Base-by-base conservation (phyloP, 2,797 vertebrate genomes). In the Pseudochaenichthys georgianus region DNA sequence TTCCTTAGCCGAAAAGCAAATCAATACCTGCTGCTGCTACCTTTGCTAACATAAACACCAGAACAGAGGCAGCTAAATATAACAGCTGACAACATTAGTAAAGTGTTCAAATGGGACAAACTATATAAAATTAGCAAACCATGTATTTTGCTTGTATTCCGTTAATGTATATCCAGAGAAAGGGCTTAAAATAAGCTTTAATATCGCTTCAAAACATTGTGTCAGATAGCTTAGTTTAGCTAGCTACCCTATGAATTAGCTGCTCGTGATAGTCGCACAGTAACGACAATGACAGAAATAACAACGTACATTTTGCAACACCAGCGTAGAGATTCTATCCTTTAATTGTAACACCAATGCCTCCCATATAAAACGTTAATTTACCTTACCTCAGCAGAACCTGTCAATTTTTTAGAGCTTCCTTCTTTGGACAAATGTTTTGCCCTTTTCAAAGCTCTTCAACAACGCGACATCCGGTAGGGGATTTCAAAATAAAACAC, bases 361-460 rank as follows among this genome's bases (percentile, higher is more conserved):
- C 11, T 21, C 64, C 16, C 16, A 67, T 17, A 59, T 2, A 1
- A 3, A 63, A 42, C 0, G 12, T 47, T 19, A 17, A 62, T 10
- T 61, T 8, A 31, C n/a, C 0, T 87, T 87, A 82, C 52, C 80
- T 85, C 31, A 3, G 47, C 31, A 55, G 77, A 64, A 70, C 43
- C 82, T 84, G 88, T 79, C 80, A 86, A 60, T 46, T 1, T 71
- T 31, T 34, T 16, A 47, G 57, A 76, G 85, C 81, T 90, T 91
- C 88, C 89, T 88, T 59, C 60, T 79, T 75, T 38, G 4, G 15
- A 64, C 4, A 45, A 45, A 4, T 64, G 67, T 34, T 77, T 51
- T 21, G 12, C 28, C 48, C 53, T 28, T 45, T 1, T 8, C 3
- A 50, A 64, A 9, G 47, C 4, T 41, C 15, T n/a, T 60, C n/a